Evolutionary conservation across 92 coral and sea anemone species (phyloP).

Genomic region (Zoanthus gigantus): DNA sequence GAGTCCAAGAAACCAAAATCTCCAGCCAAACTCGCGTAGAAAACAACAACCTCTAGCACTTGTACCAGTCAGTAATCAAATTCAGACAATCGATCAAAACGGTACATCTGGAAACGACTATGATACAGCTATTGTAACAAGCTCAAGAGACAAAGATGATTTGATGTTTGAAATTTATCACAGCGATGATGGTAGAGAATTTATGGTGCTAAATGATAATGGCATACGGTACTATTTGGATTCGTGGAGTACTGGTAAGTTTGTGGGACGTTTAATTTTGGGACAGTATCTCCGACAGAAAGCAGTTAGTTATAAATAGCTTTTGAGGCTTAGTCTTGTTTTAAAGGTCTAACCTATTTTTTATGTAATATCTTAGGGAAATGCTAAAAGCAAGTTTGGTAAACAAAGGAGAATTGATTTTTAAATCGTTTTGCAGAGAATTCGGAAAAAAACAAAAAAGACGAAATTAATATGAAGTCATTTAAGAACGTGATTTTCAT

Average conservation of each 20-base stretch:
- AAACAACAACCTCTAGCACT: neutral
- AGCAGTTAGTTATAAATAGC: neutral
- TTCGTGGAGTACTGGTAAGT: slow-evolving; percentile 83
- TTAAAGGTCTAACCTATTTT: too few species aligned
- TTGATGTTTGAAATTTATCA: slow-evolving; percentile 80
- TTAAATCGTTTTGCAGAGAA: too few species aligned
- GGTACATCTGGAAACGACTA: neutral
- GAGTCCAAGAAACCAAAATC: neutral
- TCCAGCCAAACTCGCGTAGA: neutral
- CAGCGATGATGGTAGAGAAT: slow-evolving; percentile 69
- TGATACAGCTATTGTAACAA: neutral
- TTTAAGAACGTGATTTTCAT: too few species aligned
- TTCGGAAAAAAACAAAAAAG: too few species aligned
- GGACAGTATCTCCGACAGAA: neutral
- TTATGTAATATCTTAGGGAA: too few species aligned
- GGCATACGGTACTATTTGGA: slow-evolving; percentile 79
- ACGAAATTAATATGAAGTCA: too few species aligned
- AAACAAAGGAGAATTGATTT: too few species aligned
- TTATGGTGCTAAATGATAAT: slow-evolving; percentile 69
- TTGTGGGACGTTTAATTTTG: neutral
- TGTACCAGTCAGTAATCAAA: neutral
- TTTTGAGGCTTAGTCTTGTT: neutral
- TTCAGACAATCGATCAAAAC: neutral
- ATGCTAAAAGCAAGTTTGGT: too few species aligned
- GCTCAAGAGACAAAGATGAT: slow-evolving; percentile 50